These are phyloP conservation scores for Gymnothorax reevesii DNA, from an alignment of 2,797 vertebrate species.

Conservation along the genomic window DNA sequence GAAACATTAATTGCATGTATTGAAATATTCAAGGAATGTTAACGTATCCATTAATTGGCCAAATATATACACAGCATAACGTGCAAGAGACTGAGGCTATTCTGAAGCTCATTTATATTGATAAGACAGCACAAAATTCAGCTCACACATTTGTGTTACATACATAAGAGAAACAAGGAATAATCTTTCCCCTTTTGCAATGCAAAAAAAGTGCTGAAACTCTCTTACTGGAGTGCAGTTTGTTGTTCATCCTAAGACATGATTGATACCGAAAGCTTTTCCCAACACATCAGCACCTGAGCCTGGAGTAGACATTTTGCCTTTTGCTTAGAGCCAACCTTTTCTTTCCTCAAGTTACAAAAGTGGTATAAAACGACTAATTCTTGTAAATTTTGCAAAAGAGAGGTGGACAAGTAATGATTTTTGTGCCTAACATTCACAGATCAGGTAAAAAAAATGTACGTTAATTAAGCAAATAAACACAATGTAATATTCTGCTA, in stretches of 20 bases:
- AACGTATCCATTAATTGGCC: not conserved
- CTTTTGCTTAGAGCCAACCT: constrained; percentile 56
- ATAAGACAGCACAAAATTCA: not conserved
- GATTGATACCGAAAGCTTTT: constrained; percentile 72
- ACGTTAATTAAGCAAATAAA: constrained; percentile 64
- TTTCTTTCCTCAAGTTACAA: constrained; percentile 63
- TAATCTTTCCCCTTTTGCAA: not conserved
- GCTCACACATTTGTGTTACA: not conserved
- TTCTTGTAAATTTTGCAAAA: constrained; percentile 75
- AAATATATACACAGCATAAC: no score
- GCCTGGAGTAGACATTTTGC: constrained; percentile 61
- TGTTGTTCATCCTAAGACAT: constrained; percentile 62
- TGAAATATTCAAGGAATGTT: constrained; percentile 2
- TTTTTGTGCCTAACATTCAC: constrained; percentile 64
- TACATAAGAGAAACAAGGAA: not conserved
- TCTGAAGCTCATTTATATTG: not conserved
- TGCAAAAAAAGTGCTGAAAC: not conserved
- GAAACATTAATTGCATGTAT: not conserved
- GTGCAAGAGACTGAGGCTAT: not conserved
- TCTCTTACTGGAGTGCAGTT: constrained; percentile 52
- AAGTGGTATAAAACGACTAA: constrained; percentile 65
- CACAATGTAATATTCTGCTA: constrained; percentile 50
- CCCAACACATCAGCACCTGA: constrained; percentile 74
- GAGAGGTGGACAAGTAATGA: constrained; percentile 65
- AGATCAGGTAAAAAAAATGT: constrained; percentile 69